Evolutionary conservation across 2,797 vertebrate species (phyloP).

Genomic region (Notolabrus celidotus): DNA sequence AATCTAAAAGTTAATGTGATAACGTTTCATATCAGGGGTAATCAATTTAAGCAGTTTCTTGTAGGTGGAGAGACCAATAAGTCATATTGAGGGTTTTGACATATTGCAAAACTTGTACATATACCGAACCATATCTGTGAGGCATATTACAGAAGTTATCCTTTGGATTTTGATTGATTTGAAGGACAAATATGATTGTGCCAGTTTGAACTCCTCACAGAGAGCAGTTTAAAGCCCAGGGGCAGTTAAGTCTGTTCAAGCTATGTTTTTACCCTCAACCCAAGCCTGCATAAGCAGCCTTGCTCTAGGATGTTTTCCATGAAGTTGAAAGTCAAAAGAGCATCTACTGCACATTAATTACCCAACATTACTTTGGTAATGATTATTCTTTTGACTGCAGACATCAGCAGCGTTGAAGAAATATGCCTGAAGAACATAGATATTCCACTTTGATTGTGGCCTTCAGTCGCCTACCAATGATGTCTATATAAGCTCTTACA

Average conservation of each 20-base stretch:
- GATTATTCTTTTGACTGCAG: conserved; percentile 25
- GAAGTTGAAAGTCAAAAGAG: conserved; percentile 6
- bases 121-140: not conserved
- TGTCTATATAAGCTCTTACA: conserved; percentile 16
- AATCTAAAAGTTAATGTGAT: conserved; percentile 54
- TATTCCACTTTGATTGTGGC: not conserved
- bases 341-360: conserved; percentile 16
- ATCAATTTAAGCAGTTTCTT: conserved; percentile 41
- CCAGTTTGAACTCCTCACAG: conserved; percentile 8
- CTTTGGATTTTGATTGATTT: conserved; percentile 1
- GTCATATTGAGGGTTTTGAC: conserved; percentile 17
- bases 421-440: no score
- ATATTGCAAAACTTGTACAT: not conserved
- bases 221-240: not conserved
- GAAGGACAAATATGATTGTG: conserved; percentile 9
- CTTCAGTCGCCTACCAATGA: not conserved
- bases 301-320: conserved; percentile 8
- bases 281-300: conserved; percentile 20
- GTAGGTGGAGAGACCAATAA: not conserved
- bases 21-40: conserved; percentile 31
- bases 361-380: conserved; percentile 16
- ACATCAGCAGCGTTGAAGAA: conserved; percentile 33
- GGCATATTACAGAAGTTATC: not conserved
- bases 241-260: conserved; percentile 3
- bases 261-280: conserved; percentile 39